Conservation (phyloP, 2,113 vertebrate genomes). For the Taurulus bubalis region DNA sequence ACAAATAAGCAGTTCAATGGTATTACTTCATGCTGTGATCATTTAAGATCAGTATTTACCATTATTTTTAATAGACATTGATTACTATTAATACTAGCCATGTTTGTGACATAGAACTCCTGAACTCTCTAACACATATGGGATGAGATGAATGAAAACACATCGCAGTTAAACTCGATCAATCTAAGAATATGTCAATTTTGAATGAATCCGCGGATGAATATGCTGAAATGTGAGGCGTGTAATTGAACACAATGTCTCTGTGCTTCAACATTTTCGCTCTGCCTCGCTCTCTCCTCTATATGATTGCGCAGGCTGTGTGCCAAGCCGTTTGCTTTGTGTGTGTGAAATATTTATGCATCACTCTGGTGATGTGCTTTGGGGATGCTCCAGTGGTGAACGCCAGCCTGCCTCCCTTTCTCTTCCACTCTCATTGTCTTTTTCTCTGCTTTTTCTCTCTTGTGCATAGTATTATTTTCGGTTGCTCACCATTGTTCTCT, state of each 20-base stretch:
- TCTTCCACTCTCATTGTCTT: slow-evolving; percentile 23
- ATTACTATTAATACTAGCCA: not conserved
- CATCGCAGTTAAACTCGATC: not conserved
- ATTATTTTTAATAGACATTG: not conserved
- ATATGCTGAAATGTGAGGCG: slow-evolving; percentile 46
- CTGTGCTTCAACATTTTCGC: slow-evolving; percentile 39
- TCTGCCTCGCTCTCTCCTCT: slow-evolving; percentile 39
- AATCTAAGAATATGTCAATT: slow-evolving; percentile 17
- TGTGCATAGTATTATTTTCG: slow-evolving; percentile 13
- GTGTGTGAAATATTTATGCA: slow-evolving; percentile 76
- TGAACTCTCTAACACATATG: not conserved
- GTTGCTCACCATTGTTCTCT: slow-evolving; percentile 20
- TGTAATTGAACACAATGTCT: slow-evolving; percentile 49
- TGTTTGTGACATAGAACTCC: not conserved
- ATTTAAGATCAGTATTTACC: not conserved
- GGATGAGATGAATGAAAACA: slow-evolving; percentile 12
- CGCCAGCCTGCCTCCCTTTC: slow-evolving; percentile 49
- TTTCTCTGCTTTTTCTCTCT: slow-evolving; percentile 35
- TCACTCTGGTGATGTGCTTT: slow-evolving; percentile 67
- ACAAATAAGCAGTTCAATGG: not conserved
- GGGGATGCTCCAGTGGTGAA: slow-evolving; percentile 70
- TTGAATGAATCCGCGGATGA: not conserved
- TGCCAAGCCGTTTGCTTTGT: slow-evolving; percentile 64
- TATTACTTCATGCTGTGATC: not conserved
- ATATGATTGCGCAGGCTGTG: slow-evolving; percentile 50